phyloP scores from a whole-genome alignment of 35 echinoderm and acorn worm genomes.

The Chiridota heheva region DNA sequence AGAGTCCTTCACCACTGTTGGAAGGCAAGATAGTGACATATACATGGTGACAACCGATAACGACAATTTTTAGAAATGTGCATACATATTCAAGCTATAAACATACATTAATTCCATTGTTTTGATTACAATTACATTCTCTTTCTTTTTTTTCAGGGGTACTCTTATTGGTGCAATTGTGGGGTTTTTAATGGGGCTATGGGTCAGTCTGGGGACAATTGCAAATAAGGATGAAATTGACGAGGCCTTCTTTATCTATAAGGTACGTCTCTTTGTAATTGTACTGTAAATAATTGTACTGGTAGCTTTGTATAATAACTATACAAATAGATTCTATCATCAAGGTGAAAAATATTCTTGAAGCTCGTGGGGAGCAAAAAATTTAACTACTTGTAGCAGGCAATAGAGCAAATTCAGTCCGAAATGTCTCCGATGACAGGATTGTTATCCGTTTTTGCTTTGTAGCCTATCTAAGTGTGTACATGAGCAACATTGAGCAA shows the following conservation, averaged over 20 bases:
- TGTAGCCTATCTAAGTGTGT: too few species aligned
- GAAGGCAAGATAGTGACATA: too few species aligned
- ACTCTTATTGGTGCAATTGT: slow-evolving; percentile 40
- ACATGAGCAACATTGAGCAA: too few species aligned
- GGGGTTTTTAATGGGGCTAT: slow-evolving; percentile 51
- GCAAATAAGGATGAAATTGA: background rate
- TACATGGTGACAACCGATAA: background rate
- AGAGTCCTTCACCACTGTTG: too few species aligned
- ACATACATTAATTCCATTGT: background rate
- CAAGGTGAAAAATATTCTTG: background rate
- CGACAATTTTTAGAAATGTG: background rate
- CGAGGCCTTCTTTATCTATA: slow-evolving; percentile 31
- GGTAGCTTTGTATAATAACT: background rate
- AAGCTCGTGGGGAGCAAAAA: background rate
- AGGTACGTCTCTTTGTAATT: slow-evolving; percentile 20
- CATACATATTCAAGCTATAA: background rate
- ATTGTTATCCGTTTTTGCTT: background rate
- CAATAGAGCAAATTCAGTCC: background rate
- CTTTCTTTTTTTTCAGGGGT: slow-evolving; percentile 20
- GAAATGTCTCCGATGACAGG: background rate
- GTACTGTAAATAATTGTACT: background rate
- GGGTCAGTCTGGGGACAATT: slow-evolving; percentile 44
- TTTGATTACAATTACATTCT: background rate
- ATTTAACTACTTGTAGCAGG: background rate
- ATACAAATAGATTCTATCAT: background rate